Evolutionary conservation across 1,140 invertebrate species (phyloP), one percentile per base, ranked within the genome.

Genomic region (Lordiphosa mommai): DNA sequence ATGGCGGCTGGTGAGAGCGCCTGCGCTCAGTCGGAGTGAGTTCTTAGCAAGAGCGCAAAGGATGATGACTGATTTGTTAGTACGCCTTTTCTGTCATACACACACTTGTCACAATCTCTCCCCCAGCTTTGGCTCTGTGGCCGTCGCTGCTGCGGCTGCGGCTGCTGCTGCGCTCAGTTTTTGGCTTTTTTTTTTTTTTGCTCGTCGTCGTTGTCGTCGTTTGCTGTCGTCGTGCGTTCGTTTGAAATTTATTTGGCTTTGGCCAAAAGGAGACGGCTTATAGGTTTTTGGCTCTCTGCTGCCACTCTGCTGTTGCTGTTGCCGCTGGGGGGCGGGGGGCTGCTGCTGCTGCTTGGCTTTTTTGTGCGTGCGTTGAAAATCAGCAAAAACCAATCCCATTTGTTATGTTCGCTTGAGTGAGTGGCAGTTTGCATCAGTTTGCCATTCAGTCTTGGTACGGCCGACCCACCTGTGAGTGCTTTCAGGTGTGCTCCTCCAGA

Each of bases 361-460:
- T 60, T 17, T 13, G 51, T 67, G 72, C 69, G 72, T 80, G 61
- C 82, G 70, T 82, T 80, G 76, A 69, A 87, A 87, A 88, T 88
- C 86, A 88, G 86, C 86, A 88, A 88, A 88, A 88, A 88, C 86
- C 86, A 88, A 88, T 88, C 86, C 86, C 86, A 88, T 88, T 88
- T 88, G 86, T 88, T 88, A 88, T 88, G 76, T 82, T 86, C 86
- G 82, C 86, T 88, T 86, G 86, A 88, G 85, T 87, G 85, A 86
- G 86, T 88, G 86, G 86, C 86, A 87, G 85, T 82, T 88, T 85
- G 86, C 79, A 85, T 85, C 86, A 84, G 84, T 85, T 86, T 77
- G 71, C 71, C 60, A 67, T 79, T 74, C 71, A 74, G 72, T 72
- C 70, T 73, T 72, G 32, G 65, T 56, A 55, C 44, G 55, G 49